Percentiles rank a stretch among this genome's conserved stretches.
Evolutionary conservation across 2,888 invertebrate genomes (phyloP).

Genomic region (Eupithecia inturbata): DNA sequence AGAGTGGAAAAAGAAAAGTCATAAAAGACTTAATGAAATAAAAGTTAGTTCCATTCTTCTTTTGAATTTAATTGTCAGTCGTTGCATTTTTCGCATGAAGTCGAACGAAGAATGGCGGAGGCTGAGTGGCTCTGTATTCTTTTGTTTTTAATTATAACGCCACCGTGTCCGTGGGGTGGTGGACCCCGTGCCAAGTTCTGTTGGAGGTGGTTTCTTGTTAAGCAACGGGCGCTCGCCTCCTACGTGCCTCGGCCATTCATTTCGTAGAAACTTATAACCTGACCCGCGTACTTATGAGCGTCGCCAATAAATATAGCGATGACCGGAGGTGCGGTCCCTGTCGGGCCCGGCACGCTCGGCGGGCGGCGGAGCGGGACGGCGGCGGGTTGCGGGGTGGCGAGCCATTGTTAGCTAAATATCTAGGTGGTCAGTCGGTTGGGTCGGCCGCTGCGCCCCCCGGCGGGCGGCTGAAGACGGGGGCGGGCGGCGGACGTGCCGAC

Average conservation of each 20-base stretch:
- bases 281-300: slow-evolving; percentile 84
- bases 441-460: slow-evolving; percentile 50
- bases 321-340: slow-evolving; percentile 78
- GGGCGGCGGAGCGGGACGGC: slow-evolving; percentile 66
- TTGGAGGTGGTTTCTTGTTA: slow-evolving; percentile 82
- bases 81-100: slow-evolving; percentile 78
- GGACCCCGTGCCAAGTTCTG: slow-evolving; percentile 69
- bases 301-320: slow-evolving; percentile 84
- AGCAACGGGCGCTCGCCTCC: slow-evolving; percentile 72
- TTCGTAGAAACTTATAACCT: slow-evolving; percentile 84
- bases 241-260: slow-evolving; percentile 83
- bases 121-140: slow-evolving; percentile 82
- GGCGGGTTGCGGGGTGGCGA: slow-evolving; percentile 65
- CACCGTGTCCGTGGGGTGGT: slow-evolving; percentile 67
- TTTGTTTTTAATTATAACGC: slow-evolving; percentile 84
- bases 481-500: slow-evolving; percentile 77
- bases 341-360: slow-evolving; percentile 54
- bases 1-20: slow-evolving; percentile 26
- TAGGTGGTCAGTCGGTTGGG: slow-evolving; percentile 83
- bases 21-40: slow-evolving; percentile 33
- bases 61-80: slow-evolving; percentile 65
- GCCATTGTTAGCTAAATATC: slow-evolving; percentile 84
- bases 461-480: slow-evolving; percentile 55
- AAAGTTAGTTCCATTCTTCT: slow-evolving; percentile 48
- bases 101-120: slow-evolving; percentile 72